Evolutionary conservation across 2,797 vertebrate species (phyloP), one percentile per base, ranked within the genome.

Genomic region (Triplophysa yarkandensis): DNA sequence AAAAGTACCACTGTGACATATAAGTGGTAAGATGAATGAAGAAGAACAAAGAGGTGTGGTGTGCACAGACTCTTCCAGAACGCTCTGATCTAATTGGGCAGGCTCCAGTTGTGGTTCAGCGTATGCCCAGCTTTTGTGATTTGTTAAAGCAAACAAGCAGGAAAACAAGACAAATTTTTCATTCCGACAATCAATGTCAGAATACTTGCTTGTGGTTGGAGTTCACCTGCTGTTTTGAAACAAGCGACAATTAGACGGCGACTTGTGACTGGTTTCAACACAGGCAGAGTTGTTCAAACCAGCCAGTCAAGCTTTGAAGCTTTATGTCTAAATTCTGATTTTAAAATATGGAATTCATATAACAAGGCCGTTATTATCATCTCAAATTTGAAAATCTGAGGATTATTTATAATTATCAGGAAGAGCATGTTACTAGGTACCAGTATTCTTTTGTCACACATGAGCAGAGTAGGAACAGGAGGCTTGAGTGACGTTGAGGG

Each of bases 81-180:
- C 1, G 16, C 65, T 60, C 54, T 63, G 71, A 65, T 74, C 67
- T 80, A 77, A 75, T 76, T 80, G 75, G 61, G 52, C 58, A 60
- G 81, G 57, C 68, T 77, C 63, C 77, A 71, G 32, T 55, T 71
- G 77, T 27, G 74, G 74, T 77, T 77, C 27, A 46, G 23, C 16
- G 6, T 28, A 48, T 28, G 58, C 23, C 1, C 27, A 55, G 41
- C 10, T 4, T 68, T 62, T 61, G 77, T 4, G 27, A 74, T 89
- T 90, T 85, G 85, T 88, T 81, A 32, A 78, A 81, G 74, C 77
- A 77, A 83, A 83, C 80, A 63, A 68, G 83, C 34, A 88, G 86
- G 74, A 87, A 85, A 85, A 85, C 83, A 84, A 82, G 85, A 68
- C 83, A 75, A 3, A 78, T 78, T 73, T 77, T 83, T 71, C 25